Conservation (phyloP, 1,140 invertebrate genomes). For the Chlorops oryzae region DNA sequence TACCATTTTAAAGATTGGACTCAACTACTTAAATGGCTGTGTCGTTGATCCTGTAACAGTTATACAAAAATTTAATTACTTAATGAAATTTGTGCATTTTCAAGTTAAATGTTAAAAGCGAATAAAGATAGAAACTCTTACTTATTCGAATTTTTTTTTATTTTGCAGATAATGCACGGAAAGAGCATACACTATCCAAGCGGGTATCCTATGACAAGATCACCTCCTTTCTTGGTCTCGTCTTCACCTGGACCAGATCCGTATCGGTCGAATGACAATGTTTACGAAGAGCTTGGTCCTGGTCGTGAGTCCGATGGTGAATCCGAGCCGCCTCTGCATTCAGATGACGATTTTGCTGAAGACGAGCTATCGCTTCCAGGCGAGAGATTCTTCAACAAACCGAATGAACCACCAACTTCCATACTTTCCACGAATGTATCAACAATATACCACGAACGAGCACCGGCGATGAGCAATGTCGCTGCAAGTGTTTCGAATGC, state of each 20-base stretch:
- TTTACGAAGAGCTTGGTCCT: constrained; percentile 60
- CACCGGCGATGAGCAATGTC: constrained; percentile 32
- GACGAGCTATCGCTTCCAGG: constrained; percentile 59
- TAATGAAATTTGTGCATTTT: no score
- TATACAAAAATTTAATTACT: no score
- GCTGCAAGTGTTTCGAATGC: constrained; percentile 5
- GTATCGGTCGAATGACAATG: constrained; percentile 62
- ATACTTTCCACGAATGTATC: neutral
- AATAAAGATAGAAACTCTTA: no score
- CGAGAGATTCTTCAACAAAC: constrained; percentile 48
- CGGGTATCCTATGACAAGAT: constrained; percentile 53
- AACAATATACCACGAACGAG: constrained; percentile 25
- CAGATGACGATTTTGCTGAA: constrained; percentile 65
- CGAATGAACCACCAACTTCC: constrained; percentile 32
- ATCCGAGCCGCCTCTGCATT: constrained; percentile 54
- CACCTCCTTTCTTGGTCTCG: constrained; percentile 59
- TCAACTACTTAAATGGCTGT: no score
- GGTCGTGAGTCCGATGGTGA: constrained; percentile 59
- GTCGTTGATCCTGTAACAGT: no score
- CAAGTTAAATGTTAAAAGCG: no score
- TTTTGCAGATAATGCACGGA: constrained; percentile 62
- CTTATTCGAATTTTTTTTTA: constrained; percentile 36
- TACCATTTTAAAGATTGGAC: no score
- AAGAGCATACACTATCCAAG: constrained; percentile 54
- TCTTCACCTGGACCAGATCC: constrained; percentile 63